Conservation (phyloP, 2,888 invertebrate genomes). For the Pandemis cinnamomeana region DNA sequence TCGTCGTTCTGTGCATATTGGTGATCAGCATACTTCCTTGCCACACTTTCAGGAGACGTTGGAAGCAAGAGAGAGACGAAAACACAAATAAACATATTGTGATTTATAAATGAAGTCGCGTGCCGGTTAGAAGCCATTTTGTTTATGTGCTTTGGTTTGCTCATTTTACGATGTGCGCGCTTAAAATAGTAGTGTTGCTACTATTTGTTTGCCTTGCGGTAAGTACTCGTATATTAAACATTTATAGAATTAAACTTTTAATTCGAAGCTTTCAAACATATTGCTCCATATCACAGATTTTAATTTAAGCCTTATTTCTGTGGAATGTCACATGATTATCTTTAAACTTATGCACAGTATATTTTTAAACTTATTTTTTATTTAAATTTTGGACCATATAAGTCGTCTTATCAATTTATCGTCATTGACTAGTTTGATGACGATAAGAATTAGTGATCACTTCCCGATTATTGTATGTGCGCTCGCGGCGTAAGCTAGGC, state of each 20-base stretch:
- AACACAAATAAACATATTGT: slow-evolving; percentile 81
- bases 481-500: slow-evolving; percentile 58
- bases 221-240: neutral
- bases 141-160: slow-evolving; percentile 69
- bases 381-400: neutral
- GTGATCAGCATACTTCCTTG: slow-evolving; percentile 68
- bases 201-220: slow-evolving; percentile 60
- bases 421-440: neutral
- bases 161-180: slow-evolving; percentile 67
- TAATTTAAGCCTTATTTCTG: neutral
- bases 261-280: neutral
- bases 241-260: neutral
- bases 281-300: slow-evolving; percentile 2
- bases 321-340: neutral
- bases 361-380: neutral
- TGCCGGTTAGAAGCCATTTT: slow-evolving; percentile 79
- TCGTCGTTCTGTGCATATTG: slow-evolving; percentile 67
- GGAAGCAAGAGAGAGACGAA: slow-evolving; percentile 76
- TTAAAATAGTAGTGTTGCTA: slow-evolving; percentile 72
- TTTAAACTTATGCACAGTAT: neutral
- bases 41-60: slow-evolving; percentile 71
- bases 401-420: neutral
- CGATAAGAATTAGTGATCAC: slow-evolving; percentile 1
- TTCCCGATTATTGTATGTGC: slow-evolving; percentile 43
- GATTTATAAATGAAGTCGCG: slow-evolving; percentile 77